Percentiles rank a stretch among this genome's conserved stretches.
Conservation (phyloP, 1,140 invertebrate species). For the Eurosta solidaginis region DNA sequence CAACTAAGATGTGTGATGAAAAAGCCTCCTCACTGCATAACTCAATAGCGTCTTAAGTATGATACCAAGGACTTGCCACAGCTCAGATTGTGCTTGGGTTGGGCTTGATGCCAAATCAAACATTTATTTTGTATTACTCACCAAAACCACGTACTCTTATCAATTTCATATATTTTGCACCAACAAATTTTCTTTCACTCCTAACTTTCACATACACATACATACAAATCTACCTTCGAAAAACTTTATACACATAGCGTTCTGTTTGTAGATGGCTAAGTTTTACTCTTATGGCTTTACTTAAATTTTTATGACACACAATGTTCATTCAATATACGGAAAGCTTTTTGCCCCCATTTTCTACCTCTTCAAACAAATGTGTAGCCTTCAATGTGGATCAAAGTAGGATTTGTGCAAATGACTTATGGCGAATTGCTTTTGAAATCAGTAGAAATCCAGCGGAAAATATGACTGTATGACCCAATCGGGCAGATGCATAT, state of each 20-base stretch:
- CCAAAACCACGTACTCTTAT: background rate
- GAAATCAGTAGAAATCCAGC: conserved; percentile 21
- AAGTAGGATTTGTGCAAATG: conserved; percentile 8
- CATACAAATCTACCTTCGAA: background rate
- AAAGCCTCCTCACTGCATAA: no score
- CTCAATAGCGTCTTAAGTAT: no score
- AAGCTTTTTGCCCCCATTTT: no score
- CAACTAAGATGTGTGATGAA: no score
- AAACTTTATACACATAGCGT: background rate
- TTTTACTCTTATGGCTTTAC: conserved; percentile 35
- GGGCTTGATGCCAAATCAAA: no score
- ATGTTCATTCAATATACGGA: background rate
- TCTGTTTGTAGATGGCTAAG: no score
- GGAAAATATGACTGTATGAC: conserved; percentile 16
- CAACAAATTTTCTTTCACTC: background rate
- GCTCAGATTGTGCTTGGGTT: no score
- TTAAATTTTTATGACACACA: conserved; percentile 55
- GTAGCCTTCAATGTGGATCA: conserved; percentile 7
- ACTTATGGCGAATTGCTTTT: conserved; percentile 27
- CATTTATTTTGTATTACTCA: background rate
- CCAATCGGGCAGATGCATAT: background rate
- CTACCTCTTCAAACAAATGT: no score
- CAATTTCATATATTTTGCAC: background rate
- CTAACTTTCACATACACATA: background rate
- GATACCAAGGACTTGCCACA: no score